phyloP scores from a whole-genome alignment of 2,797 vertebrate genomes.

The Sebastiscus tertius region DNA sequence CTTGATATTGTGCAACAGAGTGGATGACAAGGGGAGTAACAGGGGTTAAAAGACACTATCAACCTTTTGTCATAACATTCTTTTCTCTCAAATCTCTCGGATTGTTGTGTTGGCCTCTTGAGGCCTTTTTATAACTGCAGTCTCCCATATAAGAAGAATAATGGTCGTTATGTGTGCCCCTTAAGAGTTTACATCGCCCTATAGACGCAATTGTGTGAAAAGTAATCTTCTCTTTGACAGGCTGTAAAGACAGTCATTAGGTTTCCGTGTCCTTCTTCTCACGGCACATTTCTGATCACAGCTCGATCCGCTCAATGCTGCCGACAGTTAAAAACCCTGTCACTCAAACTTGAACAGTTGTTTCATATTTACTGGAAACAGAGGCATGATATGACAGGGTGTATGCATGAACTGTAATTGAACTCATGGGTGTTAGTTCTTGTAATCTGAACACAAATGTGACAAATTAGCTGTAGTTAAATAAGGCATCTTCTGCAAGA shows the following conservation, averaged over 20 bases:
- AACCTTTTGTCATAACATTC: slow-evolving; percentile 23
- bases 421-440: not conserved
- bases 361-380: slow-evolving; percentile 30
- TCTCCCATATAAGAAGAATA: slow-evolving; percentile 29
- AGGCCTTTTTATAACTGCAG: slow-evolving; percentile 30
- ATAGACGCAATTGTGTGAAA: slow-evolving; percentile 42
- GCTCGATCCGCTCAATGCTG: not conserved
- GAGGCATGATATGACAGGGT: not conserved
- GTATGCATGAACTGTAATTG: not conserved
- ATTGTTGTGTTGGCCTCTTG: slow-evolving; percentile 41
- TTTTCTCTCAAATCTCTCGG: slow-evolving; percentile 33
- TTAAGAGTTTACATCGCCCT: slow-evolving; percentile 28
- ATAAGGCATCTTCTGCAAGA: not conserved
- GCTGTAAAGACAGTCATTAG: slow-evolving; percentile 29
- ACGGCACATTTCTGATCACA: not conserved
- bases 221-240: slow-evolving; percentile 37
- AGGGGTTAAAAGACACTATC: slow-evolving; percentile 40
- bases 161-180: slow-evolving; percentile 20
- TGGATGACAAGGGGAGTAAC: slow-evolving; percentile 54
- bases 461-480: not conserved
- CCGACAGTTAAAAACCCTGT: not conserved
- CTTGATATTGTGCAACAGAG: slow-evolving; percentile 47
- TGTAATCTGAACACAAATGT: not conserved
- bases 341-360: not conserved
- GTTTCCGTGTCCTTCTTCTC: not conserved